Base-by-base conservation (phyloP, 2,113 vertebrate genomes). In the Chloebia gouldiae region DNA sequence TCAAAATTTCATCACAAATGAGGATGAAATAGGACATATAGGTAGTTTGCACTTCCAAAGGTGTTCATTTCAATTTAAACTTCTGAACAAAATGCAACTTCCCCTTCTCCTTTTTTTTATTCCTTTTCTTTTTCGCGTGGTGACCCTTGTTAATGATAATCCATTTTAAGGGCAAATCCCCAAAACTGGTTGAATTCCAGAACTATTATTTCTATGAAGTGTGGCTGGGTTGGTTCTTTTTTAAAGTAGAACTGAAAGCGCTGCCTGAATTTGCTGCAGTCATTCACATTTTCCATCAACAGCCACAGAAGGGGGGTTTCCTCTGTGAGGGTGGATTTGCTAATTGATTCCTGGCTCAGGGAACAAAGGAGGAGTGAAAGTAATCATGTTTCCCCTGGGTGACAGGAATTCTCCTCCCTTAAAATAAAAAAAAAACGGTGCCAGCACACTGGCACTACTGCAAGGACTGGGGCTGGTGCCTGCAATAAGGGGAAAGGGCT, bases 341-440 rank as follows among this genome's bases (percentile, higher is more conserved):
- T 73, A 37, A 77, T 88, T 86, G 81, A 77, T 90, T 83, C 77
- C 86, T 86, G 81, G 75, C 33, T 51, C 33, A 3, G 59, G 57
- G 66, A 94, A 91, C 66, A 95, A 94, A 95, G 86, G n/a, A 81
- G 18, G 44, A 85, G 81, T 53, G 85, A 90, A 95, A 92, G 31
- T 49, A 70, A 57, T 65, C 5, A 0, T 65, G 30, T 59, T 90
- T 91, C 51, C 39, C 49, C 51, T 16, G 45, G 42, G 2, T 47
- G 54, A 56, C 66, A 92, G 71, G 39, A 59, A 7, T 33, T 92
- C 47, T 90, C 59, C 70, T 77, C 47, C 39, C 14, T 53, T 39
- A 64, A 70, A 0, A 7, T 15, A 10, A n/a, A 56, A 53, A 57
- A 21, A 61, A 37, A 44, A 16, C 11, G 16, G 70, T 33, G 23